Conservation (phyloP, 2,888 invertebrate species). For the Bugulina stolonifera region DNA sequence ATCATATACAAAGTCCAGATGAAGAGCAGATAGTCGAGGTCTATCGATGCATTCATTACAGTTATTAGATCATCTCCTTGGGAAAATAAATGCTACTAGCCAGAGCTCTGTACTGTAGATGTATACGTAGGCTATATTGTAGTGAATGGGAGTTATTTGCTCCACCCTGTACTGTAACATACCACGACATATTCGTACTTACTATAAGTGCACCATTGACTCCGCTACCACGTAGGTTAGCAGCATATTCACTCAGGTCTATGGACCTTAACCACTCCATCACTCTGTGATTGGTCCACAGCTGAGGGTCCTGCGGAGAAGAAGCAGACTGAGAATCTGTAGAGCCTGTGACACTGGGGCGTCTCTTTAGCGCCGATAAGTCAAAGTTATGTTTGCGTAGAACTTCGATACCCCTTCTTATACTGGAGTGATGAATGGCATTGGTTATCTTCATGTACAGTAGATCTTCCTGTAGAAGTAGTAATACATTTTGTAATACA, state of each 20-base stretch:
- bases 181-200: no score
- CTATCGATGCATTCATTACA: no score
- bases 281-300: constrained; percentile 80
- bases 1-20: no score
- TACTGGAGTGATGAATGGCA: constrained; percentile 83
- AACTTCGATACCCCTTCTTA: constrained; percentile 68
- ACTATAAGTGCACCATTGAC: constrained; percentile 93
- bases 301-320: constrained; percentile 37
- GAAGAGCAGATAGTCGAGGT: no score
- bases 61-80: no score
- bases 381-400: constrained; percentile 75
- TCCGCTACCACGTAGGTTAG: constrained; percentile 82
- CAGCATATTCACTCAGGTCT: constrained; percentile 95
- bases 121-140: no score
- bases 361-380: constrained; percentile 60
- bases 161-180: no score
- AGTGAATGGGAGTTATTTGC: no score
- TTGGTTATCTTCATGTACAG: constrained; percentile 76
- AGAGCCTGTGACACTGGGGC: constrained; percentile 33
- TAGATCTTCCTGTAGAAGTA: constrained; percentile 53
- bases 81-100: no score
- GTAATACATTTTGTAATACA: background rate
- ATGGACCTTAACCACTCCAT: constrained; percentile 98
- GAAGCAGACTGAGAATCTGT: background rate
- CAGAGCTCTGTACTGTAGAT: no score